These are phyloP conservation scores for Dryas iulia DNA, from an alignment of 1,140 invertebrate species.

Conservation along the genomic window DNA sequence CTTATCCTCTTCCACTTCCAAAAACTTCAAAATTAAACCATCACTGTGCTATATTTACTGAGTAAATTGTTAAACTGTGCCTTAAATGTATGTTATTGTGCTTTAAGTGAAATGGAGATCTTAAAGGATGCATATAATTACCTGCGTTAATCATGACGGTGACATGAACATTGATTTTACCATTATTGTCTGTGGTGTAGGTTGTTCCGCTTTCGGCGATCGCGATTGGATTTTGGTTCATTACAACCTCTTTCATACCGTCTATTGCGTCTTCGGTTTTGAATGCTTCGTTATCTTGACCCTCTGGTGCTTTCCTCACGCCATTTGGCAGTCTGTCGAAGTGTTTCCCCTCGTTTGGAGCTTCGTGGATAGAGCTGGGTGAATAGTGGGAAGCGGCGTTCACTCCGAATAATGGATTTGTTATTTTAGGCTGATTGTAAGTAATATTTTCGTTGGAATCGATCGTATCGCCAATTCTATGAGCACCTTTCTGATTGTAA, in stretches of 20 bases:
- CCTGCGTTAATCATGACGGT: constrained; percentile 87
- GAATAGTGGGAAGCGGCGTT: constrained; percentile 76
- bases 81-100: constrained; percentile 50
- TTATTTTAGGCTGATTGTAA: constrained; percentile 56
- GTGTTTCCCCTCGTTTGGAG: constrained; percentile 45
- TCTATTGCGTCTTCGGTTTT: constrained; percentile 82
- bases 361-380: constrained; percentile 47
- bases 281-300: constrained; percentile 87
- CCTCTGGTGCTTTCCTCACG: constrained; percentile 86
- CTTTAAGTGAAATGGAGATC: constrained; percentile 55
- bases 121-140: constrained; percentile 80
- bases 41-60: constrained; percentile 39
- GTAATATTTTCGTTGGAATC: constrained; percentile 44
- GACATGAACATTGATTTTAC: constrained; percentile 94
- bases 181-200: constrained; percentile 89
- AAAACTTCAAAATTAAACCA: constrained; percentile 32
- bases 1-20: constrained; percentile 50
- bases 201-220: constrained; percentile 76
- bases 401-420: constrained; percentile 75
- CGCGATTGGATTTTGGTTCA: constrained; percentile 67
- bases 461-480: constrained; percentile 4
- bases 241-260: constrained; percentile 75
- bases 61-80: constrained; percentile 52
- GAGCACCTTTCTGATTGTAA: constrained; percentile 46
- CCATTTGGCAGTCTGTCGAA: constrained; percentile 70